Evolutionary conservation across 2,797 vertebrate genomes (phyloP), one percentile per base, ranked within the genome.

Genomic region (Hozukius guyotensis): DNA sequence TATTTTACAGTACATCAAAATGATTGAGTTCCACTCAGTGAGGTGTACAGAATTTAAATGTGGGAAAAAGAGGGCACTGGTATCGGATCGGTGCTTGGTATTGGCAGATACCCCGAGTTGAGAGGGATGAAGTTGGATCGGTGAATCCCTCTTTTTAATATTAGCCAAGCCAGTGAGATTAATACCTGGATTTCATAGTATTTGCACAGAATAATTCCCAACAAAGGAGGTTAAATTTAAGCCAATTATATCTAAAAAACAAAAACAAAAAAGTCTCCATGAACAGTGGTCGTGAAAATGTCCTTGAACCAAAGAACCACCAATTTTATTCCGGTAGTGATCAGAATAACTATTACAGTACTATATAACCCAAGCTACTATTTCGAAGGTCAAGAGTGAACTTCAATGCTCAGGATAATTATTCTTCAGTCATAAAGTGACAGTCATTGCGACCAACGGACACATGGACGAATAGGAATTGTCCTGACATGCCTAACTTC

Each of bases 161-260:
- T 69, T 7, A 73, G 24, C 25, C 38, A 38, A 42, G 42, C 32
- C 31, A 62, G 63, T 64, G 56, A 74, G 32, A 83, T 61, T 71
- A 67, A 78, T n/a, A 75, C 65, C 73, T 68, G 63, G 78, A 75
- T 77, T 72, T 68, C 4, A 80, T 29, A 74, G 67, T 69, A 72
- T 75, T 79, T 82, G 63, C 59, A 77, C 12, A 49, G 27, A 83
- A 67, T 10, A 69, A 60, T 14, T 14, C 71, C 63, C 10, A 25
- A 1, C 13, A 18, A 72, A 42, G 22, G 29, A 52, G 25, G 24
- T 16, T 34, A 57, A 16, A n/a, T 74, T 71, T 14, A 67, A 71
- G 18, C 6, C 22, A 80, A 34, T 53, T 55, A 7, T 14, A 74
- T 62, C 36, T 49, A 24, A 56, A 56, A 49, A 46, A 46, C 1